Conservation (phyloP, 2,797 vertebrate genomes). For the Gambelia wislizenii region DNA sequence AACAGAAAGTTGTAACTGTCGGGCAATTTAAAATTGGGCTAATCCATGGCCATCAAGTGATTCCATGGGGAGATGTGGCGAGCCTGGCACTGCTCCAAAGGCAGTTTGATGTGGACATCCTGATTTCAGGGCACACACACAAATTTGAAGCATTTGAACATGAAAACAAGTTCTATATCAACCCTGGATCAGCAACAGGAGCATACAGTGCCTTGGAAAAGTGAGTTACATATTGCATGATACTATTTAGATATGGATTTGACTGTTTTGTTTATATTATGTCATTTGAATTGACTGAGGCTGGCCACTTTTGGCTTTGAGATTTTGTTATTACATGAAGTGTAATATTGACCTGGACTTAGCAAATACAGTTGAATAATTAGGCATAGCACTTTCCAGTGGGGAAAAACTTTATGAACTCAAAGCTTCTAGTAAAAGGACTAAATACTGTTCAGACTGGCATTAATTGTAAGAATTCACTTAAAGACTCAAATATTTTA, state of each 20-base stretch:
- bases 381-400: background rate
- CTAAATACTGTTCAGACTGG: background rate
- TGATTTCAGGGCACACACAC: conserved; percentile 98
- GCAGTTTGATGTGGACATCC: conserved; percentile 98
- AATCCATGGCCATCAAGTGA: conserved; percentile 98
- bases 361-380: background rate
- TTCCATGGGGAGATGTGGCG: conserved; percentile 98
- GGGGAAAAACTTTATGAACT: background rate
- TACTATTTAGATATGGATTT: background rate
- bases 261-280: too few species aligned
- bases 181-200: conserved; percentile 97
- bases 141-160: conserved; percentile 99
- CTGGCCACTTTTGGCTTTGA: background rate
- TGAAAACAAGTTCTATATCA: conserved; percentile 99
- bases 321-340: background rate
- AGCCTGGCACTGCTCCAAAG: conserved; percentile 95
- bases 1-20: conserved; percentile 99
- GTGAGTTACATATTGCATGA: conserved; percentile 74
- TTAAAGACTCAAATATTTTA: background rate
- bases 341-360: background rate
- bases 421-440: background rate
- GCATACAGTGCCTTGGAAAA: conserved; percentile 97
- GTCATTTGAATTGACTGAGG: background rate
- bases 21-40: conserved; percentile 98
- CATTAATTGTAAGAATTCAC: background rate